phyloP scores from a whole-genome alignment of 2,797 vertebrate genomes.

The Chaetophractus vellerosus region DNA sequence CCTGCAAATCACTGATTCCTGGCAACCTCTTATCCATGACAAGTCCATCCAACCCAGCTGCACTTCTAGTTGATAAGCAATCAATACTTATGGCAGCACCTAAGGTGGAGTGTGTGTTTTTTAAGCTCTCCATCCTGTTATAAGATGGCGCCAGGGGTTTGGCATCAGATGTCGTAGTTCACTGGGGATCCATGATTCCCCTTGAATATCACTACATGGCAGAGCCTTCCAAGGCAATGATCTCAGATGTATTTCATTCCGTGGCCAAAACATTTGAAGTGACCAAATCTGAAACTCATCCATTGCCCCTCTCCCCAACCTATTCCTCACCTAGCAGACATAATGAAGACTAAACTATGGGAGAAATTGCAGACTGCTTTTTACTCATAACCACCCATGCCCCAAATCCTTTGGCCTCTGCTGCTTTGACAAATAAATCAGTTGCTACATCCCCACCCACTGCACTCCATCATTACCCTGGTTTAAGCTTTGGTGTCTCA shows the following conservation, averaged over 20 bases:
- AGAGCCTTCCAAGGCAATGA: background rate
- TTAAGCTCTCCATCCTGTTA: background rate
- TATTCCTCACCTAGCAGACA: background rate
- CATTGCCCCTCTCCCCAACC: background rate
- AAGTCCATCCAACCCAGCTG: background rate
- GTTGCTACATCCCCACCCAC: background rate
- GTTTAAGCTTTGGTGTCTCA: background rate
- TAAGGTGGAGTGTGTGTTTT: background rate
- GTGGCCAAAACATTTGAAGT: background rate
- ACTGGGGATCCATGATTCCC: background rate
- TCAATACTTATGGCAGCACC: background rate
- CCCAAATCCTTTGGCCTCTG: background rate
- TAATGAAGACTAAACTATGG: background rate
- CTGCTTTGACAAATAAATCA: background rate
- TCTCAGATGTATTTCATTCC: constrained; percentile 38
- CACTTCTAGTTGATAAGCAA: background rate
- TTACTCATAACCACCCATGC: background rate
- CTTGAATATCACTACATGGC: background rate
- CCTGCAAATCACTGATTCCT: background rate
- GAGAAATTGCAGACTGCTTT: background rate
- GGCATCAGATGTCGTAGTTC: background rate
- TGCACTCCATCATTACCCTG: background rate
- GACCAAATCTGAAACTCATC: background rate
- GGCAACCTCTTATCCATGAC: background rate
- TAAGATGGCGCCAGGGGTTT: background rate